Percentiles rank a stretch among this genome's conserved stretches.
Evolutionary conservation across 2,113 vertebrate species (phyloP).

Genomic region (Urocitellus parryii): DNA sequence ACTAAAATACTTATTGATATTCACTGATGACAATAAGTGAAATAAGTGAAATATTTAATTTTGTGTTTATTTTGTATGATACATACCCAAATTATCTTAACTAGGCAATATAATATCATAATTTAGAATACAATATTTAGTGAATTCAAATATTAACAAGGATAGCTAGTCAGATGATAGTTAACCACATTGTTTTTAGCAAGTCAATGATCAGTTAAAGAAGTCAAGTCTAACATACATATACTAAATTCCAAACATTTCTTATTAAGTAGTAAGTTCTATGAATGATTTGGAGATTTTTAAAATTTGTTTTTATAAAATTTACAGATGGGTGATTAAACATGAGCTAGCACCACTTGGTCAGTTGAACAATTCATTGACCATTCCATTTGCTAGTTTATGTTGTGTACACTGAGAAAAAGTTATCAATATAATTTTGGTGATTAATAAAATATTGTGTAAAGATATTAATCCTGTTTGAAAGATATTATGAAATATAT

Average conservation of each 20-base stretch:
- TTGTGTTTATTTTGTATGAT: background rate
- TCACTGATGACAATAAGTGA: background rate
- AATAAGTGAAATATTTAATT: background rate
- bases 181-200: background rate
- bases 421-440: background rate
- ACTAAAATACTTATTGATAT: background rate
- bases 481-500: background rate
- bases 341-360: background rate
- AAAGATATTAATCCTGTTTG: background rate
- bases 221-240: background rate
- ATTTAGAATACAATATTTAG: background rate
- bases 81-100: background rate
- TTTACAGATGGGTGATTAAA: background rate
- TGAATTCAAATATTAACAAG: background rate
- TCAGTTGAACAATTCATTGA: background rate
- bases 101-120: background rate
- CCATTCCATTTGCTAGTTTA: background rate
- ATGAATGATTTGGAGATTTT: background rate
- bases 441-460: background rate
- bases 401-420: background rate
- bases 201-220: background rate
- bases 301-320: background rate
- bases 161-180: background rate
- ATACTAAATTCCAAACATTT: background rate
- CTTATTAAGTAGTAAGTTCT: slow-evolving; percentile 6